phyloP scores from a whole-genome alignment of 2,113 vertebrate species.

The Colossoma macropomum region DNA sequence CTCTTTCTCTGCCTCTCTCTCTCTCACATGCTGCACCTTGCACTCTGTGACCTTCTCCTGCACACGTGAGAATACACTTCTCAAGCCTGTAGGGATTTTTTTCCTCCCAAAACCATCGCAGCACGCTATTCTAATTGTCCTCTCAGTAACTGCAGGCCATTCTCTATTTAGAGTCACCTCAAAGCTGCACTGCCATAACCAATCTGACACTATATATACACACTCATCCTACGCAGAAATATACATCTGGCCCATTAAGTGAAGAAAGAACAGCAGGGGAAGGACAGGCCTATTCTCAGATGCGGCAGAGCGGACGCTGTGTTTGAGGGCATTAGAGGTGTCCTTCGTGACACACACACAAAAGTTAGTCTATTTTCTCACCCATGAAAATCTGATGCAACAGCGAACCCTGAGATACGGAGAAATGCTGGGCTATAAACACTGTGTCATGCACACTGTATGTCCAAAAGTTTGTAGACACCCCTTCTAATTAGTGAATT shows the following conservation, averaged over 20 bases:
- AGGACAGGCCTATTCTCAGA: slow-evolving; percentile 10
- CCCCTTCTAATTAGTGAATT: too few relatives aligned
- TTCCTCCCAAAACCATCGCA: slow-evolving; percentile 35
- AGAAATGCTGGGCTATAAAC: neutral
- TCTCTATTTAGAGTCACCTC: slow-evolving; percentile 44
- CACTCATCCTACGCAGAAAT: neutral
- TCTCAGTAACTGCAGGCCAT: slow-evolving; percentile 29
- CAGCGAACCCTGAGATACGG: neutral
- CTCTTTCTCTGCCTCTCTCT: neutral
- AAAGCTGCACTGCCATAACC: neutral
- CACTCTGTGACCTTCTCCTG: slow-evolving; percentile 42
- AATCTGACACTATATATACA: slow-evolving; percentile 38
- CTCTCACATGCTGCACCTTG: neutral
- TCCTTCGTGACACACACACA: neutral
- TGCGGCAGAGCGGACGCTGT: neutral
- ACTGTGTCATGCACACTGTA: neutral
- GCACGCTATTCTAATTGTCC: slow-evolving; percentile 27
- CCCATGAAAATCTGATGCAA: neutral
- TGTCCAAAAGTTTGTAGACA: neutral
- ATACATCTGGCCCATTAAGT: slow-evolving; percentile 10
- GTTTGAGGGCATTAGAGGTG: neutral
- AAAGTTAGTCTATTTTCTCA: neutral
- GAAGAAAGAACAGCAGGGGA: neutral
- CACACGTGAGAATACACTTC: slow-evolving; percentile 39
- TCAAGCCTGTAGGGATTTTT: slow-evolving; percentile 4